Conservation (phyloP, 2,797 vertebrate genomes). For the Chrosomus eos region DNA sequence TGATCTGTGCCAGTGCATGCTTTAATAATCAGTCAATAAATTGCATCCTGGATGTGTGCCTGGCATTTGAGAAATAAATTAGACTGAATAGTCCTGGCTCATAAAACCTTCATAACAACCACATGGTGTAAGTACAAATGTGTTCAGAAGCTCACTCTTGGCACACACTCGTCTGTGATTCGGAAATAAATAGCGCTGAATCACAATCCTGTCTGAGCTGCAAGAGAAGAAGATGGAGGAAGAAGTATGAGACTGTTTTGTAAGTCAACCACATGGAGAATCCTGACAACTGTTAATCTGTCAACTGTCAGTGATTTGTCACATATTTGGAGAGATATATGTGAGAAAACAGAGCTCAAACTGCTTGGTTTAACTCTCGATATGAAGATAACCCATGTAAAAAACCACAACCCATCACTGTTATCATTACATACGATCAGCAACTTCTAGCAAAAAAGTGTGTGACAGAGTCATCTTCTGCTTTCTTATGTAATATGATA, state of each 20-base stretch:
- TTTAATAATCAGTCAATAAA: slow-evolving; percentile 53
- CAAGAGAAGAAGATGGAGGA: slow-evolving; percentile 42
- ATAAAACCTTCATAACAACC: slow-evolving; percentile 43
- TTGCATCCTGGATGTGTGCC: slow-evolving; percentile 47
- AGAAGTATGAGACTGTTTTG: slow-evolving; percentile 31
- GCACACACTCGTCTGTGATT: slow-evolving; percentile 38
- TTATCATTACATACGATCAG: neutral
- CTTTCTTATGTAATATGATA: neutral
- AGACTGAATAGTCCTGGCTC: slow-evolving; percentile 42
- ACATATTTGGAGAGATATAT: slow-evolving; percentile 2
- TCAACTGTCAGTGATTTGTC: slow-evolving; percentile 28
- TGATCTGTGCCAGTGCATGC: slow-evolving; percentile 42
- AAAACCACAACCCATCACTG: neutral
- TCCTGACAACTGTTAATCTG: slow-evolving; percentile 42
- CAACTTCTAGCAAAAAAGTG: no score
- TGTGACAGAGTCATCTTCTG: neutral
- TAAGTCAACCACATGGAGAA: slow-evolving; percentile 43
- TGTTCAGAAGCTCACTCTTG: slow-evolving; percentile 41
- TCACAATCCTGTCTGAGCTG: slow-evolving; percentile 40
- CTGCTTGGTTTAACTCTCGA: neutral
- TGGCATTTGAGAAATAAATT: slow-evolving; percentile 47
- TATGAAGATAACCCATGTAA: neutral
- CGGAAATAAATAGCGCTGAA: slow-evolving; percentile 42
- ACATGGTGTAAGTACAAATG: slow-evolving; percentile 49
- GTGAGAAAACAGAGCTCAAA: neutral